Evolutionary conservation across 2,888 invertebrate genomes (phyloP).

Genomic region (Phasia obesa): DNA sequence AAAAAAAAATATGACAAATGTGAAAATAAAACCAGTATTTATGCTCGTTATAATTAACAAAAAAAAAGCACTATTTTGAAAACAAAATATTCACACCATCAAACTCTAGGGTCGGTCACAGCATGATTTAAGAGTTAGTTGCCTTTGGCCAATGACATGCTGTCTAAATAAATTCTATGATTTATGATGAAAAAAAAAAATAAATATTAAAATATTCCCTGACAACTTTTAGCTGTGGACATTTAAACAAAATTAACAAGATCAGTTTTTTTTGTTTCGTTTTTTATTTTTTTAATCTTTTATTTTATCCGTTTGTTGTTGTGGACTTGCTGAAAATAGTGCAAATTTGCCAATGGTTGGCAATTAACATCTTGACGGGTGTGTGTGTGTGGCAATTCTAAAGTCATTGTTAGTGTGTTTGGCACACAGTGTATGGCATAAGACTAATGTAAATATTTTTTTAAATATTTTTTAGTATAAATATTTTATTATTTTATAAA

Average conservation of each 20-base stretch:
- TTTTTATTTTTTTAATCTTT: not conserved
- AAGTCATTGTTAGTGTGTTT: not conserved
- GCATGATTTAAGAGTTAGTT: slow-evolving; percentile 25
- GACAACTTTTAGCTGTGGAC: slow-evolving; percentile 1
- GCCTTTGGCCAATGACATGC: slow-evolving; percentile 32
- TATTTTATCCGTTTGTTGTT: not conserved
- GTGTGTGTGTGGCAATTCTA: slow-evolving; percentile 7
- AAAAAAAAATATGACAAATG: slow-evolving; percentile 1
- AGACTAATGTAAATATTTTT: not conserved
- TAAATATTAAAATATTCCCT: slow-evolving; percentile 26
- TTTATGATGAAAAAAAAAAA: slow-evolving; percentile 42
- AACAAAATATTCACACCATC: slow-evolving; percentile 18
- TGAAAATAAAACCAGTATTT: slow-evolving; percentile 13
- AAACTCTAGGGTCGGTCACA: not conserved
- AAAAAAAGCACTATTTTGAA: not conserved
- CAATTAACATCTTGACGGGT: slow-evolving; percentile 43
- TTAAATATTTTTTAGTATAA: not conserved
- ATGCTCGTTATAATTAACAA: not conserved
- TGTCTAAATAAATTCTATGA: slow-evolving; percentile 42
- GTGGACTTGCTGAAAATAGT: slow-evolving; percentile 18
- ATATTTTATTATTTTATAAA: slow-evolving; percentile 9
- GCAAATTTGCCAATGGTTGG: slow-evolving; percentile 36
- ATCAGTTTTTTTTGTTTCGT: slow-evolving; percentile 39
- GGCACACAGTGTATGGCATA: not conserved
- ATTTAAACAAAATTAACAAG: slow-evolving; percentile 28